These are phyloP conservation scores for Cherax quadricarinatus DNA, from an alignment of 1,140 invertebrate genomes.

Conservation along the genomic window DNA sequence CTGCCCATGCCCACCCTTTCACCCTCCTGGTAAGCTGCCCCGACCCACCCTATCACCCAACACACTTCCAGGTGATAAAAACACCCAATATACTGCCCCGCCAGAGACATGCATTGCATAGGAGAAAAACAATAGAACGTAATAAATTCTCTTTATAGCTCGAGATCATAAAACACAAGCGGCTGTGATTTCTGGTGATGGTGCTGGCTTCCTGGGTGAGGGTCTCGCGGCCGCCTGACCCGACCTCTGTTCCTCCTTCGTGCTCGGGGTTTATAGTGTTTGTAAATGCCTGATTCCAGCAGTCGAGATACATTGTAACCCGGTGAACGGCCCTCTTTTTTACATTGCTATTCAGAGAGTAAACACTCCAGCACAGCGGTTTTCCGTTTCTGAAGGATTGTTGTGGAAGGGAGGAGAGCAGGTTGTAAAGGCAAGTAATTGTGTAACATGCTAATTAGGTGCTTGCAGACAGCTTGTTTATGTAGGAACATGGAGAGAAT, in stretches of 20 bases:
- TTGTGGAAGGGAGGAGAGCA: background rate
- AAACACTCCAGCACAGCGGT: background rate
- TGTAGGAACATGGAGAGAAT: background rate
- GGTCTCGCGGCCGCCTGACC: background rate
- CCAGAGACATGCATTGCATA: background rate
- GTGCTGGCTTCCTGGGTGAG: background rate
- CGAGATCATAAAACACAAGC: background rate
- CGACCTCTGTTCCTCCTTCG: background rate
- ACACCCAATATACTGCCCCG: background rate
- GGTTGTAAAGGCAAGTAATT: background rate
- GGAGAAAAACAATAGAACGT: background rate
- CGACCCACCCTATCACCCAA: background rate
- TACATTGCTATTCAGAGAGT: background rate
- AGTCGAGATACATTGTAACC: background rate
- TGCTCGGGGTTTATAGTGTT: background rate
- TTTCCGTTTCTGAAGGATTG: background rate
- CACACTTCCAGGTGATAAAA: constrained; percentile 9
- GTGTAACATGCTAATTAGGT: constrained; percentile 1
- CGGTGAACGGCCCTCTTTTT: background rate
- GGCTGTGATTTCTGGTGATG: background rate
- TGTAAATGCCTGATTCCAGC: background rate
- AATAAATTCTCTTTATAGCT: background rate
- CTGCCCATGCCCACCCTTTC: background rate
- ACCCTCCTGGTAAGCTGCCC: background rate
- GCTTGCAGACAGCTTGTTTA: background rate